These are phyloP conservation scores for Cephus cinctus DNA, from an alignment of 1,140 invertebrate species.

Conservation along the genomic window DNA sequence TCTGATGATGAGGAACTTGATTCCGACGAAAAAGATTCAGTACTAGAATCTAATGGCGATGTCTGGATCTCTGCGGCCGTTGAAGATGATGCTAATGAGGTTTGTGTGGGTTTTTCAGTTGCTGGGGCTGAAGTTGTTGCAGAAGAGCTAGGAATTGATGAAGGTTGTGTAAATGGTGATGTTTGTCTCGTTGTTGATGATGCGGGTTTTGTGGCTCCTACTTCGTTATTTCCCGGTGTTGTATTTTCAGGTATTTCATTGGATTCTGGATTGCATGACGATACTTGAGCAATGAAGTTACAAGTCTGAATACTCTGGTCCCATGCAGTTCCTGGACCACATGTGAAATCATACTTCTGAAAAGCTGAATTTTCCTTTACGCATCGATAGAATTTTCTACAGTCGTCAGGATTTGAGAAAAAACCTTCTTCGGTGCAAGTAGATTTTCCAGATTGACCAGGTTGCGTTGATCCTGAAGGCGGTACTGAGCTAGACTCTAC, in stretches of 20 bases:
- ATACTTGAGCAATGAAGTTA: slow-evolving; percentile 37
- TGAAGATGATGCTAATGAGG: slow-evolving; percentile 4
- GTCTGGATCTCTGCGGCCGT: slow-evolving; percentile 12
- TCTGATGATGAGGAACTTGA: not conserved
- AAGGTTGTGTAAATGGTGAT: slow-evolving; percentile 27
- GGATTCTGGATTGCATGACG: slow-evolving; percentile 33
- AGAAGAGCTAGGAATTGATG: slow-evolving; percentile 27
- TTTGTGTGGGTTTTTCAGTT: slow-evolving; percentile 2
- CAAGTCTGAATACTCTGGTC: slow-evolving; percentile 56
- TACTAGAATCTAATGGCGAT: slow-evolving; percentile 4
- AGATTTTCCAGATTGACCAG: slow-evolving; percentile 12
- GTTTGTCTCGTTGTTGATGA: slow-evolving; percentile 20
- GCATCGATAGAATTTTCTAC: slow-evolving; percentile 69
- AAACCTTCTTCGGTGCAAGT: slow-evolving; percentile 54
- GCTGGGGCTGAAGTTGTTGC: slow-evolving; percentile 19
- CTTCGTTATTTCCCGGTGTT: slow-evolving; percentile 23
- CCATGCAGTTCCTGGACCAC: slow-evolving; percentile 67
- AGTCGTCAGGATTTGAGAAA: slow-evolving; percentile 60
- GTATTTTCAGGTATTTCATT: no score
- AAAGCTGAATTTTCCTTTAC: slow-evolving; percentile 58
- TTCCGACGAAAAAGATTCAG: slow-evolving; percentile 16
- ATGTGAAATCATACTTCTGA: slow-evolving; percentile 63
- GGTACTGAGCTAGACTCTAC: not conserved
- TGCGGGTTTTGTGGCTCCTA: slow-evolving; percentile 14
- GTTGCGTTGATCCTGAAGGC: not conserved